Evolutionary conservation across 1,140 invertebrate species (phyloP).

Genomic region (Drepana arcuata): DNA sequence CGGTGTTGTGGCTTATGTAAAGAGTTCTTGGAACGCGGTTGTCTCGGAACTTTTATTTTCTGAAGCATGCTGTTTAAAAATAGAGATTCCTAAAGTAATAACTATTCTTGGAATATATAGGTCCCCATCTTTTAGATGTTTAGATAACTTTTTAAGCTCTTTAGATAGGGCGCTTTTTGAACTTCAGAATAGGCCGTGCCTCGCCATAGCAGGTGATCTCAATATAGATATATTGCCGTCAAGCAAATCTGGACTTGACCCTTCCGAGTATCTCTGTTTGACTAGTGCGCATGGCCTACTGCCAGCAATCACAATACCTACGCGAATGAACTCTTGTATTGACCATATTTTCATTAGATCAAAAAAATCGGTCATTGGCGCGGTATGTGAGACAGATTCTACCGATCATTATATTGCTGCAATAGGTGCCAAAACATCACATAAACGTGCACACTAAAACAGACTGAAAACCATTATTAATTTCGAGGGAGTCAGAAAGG

Average conservation of each 20-base stretch:
- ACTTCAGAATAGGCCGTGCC: no score
- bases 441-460: slow-evolving; percentile 5
- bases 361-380: no score
- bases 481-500: no score
- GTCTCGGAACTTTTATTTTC: slow-evolving; percentile 1
- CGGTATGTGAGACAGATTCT: no score
- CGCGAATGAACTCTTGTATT: slow-evolving; percentile 2
- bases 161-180: no score
- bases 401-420: no score
- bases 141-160: no score
- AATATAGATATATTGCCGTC: slow-evolving; percentile 3
- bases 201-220: no score
- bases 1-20: slow-evolving; percentile 9
- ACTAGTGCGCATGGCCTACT: neutral
- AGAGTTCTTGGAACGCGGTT: slow-evolving; percentile 1
- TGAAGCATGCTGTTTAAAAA: slow-evolving; percentile 7
- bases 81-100: slow-evolving; percentile 4
- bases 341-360: slow-evolving; percentile 9
- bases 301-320: slow-evolving; percentile 2
- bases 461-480: slow-evolving; percentile 3
- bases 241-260: neutral
- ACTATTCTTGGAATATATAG: slow-evolving; percentile 8
- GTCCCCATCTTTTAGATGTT: no score
- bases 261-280: slow-evolving; percentile 1
- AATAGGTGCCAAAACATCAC: no score